Conservation (phyloP, 2,888 invertebrate genomes). For the Pollenia labialis region DNA sequence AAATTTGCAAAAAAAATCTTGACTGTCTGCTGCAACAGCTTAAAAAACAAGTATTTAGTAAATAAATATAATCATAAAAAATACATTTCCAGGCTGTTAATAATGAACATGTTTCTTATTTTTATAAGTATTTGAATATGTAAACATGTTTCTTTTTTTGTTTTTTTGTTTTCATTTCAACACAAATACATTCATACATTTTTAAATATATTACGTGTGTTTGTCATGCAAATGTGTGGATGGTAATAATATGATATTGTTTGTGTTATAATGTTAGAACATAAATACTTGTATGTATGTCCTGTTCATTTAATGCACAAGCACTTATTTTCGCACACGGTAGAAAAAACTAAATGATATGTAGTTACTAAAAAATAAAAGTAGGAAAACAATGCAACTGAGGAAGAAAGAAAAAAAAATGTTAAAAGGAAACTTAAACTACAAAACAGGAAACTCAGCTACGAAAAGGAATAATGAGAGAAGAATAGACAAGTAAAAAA, state of each 20-base stretch:
- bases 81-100: constrained; percentile 28
- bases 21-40: no score
- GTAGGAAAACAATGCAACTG: constrained; percentile 54
- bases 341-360: constrained; percentile 52
- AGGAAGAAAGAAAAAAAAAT: constrained; percentile 49
- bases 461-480: constrained; percentile 35
- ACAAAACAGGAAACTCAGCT: constrained; percentile 66
- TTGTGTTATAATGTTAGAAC: neutral
- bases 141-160: neutral
- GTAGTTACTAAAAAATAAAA: constrained; percentile 36
- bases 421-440: constrained; percentile 68
- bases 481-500: constrained; percentile 16
- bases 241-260: constrained; percentile 16
- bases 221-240: neutral
- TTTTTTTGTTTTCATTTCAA: neutral
- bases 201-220: neutral
- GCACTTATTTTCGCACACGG: constrained; percentile 69
- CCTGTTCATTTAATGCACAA: constrained; percentile 54
- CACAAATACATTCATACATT: constrained; percentile 1
- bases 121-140: constrained; percentile 21
- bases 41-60: no score
- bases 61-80: neutral
- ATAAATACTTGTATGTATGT: neutral
- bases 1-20: no score
- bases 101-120: constrained; percentile 37